Base-by-base conservation (phyloP, 2,888 invertebrate species). In the Archips crataeganus region DNA sequence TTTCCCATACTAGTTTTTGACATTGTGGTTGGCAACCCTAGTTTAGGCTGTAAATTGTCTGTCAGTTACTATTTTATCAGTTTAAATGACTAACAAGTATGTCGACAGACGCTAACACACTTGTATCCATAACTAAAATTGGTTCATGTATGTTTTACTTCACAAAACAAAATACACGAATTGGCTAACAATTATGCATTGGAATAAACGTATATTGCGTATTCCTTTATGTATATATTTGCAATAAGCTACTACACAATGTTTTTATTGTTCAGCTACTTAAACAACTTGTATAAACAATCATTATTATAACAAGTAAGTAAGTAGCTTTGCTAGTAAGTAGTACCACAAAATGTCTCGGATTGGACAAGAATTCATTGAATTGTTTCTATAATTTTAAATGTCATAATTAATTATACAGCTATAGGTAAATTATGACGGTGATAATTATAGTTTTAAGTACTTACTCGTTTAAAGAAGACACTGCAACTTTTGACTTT, bases 371-470 rank as follows among this genome's bases (percentile, higher is more conserved):
- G 39, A 54, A 11, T 36, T 11, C 23, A 23, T 23, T 60, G n/a
- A 32, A 66, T 67, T 47, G 60, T 13, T 60, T 60, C 9, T 8
- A 39, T 34, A 15, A 36, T 54, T 32, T 68, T 61, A 63, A 72
- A 72, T 72, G 72, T 57, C 72, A 72, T 72, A 68, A 72, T 72
- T 49, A 72, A 72, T 72, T 68, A 68, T 57, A 39, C 47, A 39
- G 8, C 8, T 36, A n/a, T 60, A 23, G 23, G 23, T 23, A 15
- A 63, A 57, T 54, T 61, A 34, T 54, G 36, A 23, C 23, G 47
- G 13, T 39, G 42, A 67, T 68, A 68, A 68, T 36, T 47, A 72
- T 72, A 51, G 59, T 72, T 63, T 67, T 36, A 2, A 45, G 15
- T n/a, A 68, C 72, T 62, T n/a, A 68, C 72, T 62, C 32, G 10